Evolutionary conservation across 2,888 invertebrate species (phyloP), one percentile per base, ranked within the genome.

Genomic region (Drosophila robusta): DNA sequence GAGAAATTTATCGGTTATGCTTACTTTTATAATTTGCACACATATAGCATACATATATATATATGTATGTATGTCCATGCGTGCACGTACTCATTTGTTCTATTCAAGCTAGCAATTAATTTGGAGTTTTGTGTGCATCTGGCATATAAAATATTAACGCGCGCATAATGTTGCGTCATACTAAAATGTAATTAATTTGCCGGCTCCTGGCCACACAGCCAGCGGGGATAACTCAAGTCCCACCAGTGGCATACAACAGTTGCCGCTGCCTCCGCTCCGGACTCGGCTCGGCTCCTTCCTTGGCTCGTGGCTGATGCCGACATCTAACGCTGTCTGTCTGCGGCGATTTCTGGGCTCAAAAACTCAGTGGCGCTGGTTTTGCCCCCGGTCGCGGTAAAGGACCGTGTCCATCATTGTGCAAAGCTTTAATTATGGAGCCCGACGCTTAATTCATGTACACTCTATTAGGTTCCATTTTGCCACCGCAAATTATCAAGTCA

Each of bases 111-210:
- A 70, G 66, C 89, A 87, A 89, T 87, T 81, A 87, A 84, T 66
- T 72, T 68, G 60, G 55, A 36, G 44, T 34, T 51, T 42, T 68
- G 55, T 69, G 52, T 69, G 87, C 63, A 70, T 60, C 47, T 77
- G 90, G 80, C 84, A 87, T 79, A 73, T 74, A 75, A 80, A 81
- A 85, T 81, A 75, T 77, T 77, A 78, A 73, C 70, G 73, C 52
- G 65, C 65, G 47, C 75, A 75, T 81, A 78, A 81, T 68, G 61
- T 45, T 73, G 62, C 46, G 69, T 65, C 74, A 64, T 65, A 74
- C 81, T 72, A 70, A 87, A 85, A 89, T 89, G 84, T 87, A 85
- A 85, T 85, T 85, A 85, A 89, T 89, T 89, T 80, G 84, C 75
- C 71, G 80, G 51, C 63, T 78, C 60, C 63, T 54, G 65, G 45